A percentile compares a stretch with the other conserved stretches of the same genome.
Evolutionary conservation across 2,797 vertebrate species (phyloP).

Genomic region (Anguilla megastoma): DNA sequence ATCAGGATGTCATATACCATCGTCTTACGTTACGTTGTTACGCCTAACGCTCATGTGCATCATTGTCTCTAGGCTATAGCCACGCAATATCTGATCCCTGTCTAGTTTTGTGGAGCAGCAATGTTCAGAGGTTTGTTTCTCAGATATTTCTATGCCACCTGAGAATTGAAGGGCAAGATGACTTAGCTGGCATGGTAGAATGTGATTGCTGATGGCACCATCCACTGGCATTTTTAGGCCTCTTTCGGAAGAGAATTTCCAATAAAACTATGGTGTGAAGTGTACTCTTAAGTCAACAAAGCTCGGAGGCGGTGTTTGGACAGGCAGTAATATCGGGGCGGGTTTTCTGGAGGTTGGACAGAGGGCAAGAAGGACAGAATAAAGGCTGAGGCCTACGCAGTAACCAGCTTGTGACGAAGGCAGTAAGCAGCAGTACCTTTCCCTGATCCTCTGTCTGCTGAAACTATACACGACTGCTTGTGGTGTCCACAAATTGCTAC

Average conservation of each 20-base stretch:
- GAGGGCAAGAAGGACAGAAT: neutral
- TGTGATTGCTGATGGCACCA: neutral
- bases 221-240: neutral
- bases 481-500: neutral
- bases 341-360: neutral
- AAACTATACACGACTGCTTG: neutral
- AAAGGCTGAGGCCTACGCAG: neutral
- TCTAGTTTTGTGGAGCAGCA: neutral
- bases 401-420: neutral
- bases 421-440: neutral
- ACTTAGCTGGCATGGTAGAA: neutral
- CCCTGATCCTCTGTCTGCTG: neutral
- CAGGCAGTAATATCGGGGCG: neutral
- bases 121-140: neutral
- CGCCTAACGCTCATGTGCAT: neutral
- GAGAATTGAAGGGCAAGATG: neutral
- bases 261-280: slow-evolving; percentile 13
- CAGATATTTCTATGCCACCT: neutral
- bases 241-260: neutral
- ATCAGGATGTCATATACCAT: neutral
- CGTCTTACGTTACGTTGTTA: neutral
- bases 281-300: slow-evolving; percentile 7
- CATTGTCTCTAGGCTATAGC: neutral
- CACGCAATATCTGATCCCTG: neutral
- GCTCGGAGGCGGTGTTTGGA: slow-evolving; percentile 13